phyloP scores from a whole-genome alignment of 1,140 invertebrate species.

The Drosophila serrata region DNA sequence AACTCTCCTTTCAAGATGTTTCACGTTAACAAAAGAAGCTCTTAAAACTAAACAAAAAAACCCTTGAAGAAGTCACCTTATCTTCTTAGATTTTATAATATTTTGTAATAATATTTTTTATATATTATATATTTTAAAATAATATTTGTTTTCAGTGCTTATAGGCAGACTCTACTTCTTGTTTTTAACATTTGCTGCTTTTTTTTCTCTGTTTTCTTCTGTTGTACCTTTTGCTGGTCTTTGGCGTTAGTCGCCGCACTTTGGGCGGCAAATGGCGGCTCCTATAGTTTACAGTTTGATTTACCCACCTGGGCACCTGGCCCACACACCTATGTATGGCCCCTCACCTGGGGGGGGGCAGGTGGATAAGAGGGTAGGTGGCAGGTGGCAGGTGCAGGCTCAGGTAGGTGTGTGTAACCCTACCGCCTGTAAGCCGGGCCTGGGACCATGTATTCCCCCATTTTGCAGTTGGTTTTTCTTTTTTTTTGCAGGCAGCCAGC shows the following conservation, averaged over 20 bases:
- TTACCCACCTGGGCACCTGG: constrained; percentile 24
- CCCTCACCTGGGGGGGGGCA: neutral
- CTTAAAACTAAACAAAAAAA: no score
- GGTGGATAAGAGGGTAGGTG: constrained; percentile 9
- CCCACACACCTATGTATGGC: constrained; percentile 3
- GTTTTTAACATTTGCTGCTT: neutral
- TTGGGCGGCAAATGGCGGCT: constrained; percentile 73
- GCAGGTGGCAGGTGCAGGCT: constrained; percentile 16
- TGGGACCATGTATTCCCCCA: constrained; percentile 9
- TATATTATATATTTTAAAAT: neutral
- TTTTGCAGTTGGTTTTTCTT: constrained; percentile 20
- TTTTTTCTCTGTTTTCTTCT: neutral
- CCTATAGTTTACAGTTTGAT: constrained; percentile 73
- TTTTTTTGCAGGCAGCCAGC: constrained; percentile 16
- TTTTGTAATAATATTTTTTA: neutral
- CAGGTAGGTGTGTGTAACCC: constrained; percentile 2
- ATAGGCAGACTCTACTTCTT: constrained; percentile 11
- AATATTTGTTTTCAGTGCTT: neutral
- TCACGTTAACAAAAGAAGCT: neutral
- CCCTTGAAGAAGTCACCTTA: neutral
- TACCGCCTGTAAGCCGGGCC: neutral
- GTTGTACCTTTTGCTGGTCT: constrained; percentile 56
- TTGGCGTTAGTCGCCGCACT: constrained; percentile 73
- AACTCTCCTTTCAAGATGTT: neutral
- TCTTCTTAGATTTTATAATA: neutral